Percentiles rank a stretch among this genome's conserved stretches.
phyloP scores from a whole-genome alignment of 2,888 invertebrate species.

The Achlya flavicornis region DNA sequence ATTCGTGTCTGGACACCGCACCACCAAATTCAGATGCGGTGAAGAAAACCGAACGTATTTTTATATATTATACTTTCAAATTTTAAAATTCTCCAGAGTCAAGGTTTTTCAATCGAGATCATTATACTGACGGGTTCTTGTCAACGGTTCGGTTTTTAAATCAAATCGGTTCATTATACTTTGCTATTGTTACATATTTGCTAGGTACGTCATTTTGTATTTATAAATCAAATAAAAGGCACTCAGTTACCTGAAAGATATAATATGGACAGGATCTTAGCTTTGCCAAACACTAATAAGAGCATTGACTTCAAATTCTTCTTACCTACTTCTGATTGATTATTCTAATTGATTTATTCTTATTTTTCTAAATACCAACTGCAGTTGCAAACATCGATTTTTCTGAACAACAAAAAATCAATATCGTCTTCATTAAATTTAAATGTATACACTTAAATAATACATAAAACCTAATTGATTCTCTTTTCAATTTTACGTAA shows the following conservation, averaged over 20 bases:
- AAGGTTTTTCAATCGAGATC: conserved; percentile 56
- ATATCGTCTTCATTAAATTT: too few relatives aligned
- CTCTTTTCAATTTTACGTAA: background rate
- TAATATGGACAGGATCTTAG: too few relatives aligned
- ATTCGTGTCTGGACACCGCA: conserved; percentile 60
- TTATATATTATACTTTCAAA: conserved; percentile 79
- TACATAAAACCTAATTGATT: background rate
- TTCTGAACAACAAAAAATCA: too few relatives aligned
- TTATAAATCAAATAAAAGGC: background rate
- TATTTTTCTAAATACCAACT: too few relatives aligned
- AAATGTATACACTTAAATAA: too few relatives aligned
- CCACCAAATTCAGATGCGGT: conserved; percentile 53
- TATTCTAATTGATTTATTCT: too few relatives aligned
- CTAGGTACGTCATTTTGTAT: conserved; percentile 12
- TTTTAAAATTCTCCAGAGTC: conserved; percentile 56
- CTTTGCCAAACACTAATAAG: too few relatives aligned
- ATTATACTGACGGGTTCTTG: conserved; percentile 62
- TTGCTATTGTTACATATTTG: conserved; percentile 16
- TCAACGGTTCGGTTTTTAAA: conserved; percentile 26
- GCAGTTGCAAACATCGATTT: too few relatives aligned
- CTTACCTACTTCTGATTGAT: too few relatives aligned
- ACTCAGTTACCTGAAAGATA: background rate
- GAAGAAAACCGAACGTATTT: conserved; percentile 48
- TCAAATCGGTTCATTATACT: conserved; percentile 23
- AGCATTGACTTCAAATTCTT: too few relatives aligned